phyloP scores from a whole-genome alignment of 2,113 vertebrate genomes.

The Caretta caretta region DNA sequence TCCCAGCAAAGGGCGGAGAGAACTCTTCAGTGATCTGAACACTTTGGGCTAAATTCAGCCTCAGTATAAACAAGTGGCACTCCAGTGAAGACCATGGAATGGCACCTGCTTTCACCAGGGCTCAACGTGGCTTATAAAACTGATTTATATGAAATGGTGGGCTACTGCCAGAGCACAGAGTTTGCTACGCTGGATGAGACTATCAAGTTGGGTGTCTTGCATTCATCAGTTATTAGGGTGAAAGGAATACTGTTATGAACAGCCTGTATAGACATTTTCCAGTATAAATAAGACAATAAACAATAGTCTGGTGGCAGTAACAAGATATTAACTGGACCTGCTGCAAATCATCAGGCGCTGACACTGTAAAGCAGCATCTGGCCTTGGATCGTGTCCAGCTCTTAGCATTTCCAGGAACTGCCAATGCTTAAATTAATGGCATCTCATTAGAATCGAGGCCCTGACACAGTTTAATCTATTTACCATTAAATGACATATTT shows the following conservation, averaged over 20 bases:
- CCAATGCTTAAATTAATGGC: conserved; percentile 30
- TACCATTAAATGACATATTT: background rate
- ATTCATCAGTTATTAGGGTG: background rate
- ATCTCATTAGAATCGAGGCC: background rate
- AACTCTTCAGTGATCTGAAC: rapidly evolving
- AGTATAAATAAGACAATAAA: background rate
- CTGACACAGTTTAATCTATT: conserved; percentile 2
- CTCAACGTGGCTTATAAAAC: background rate
- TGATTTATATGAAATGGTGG: background rate
- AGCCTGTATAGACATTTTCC: background rate
- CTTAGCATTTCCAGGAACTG: conserved; percentile 23
- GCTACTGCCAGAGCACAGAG: background rate
- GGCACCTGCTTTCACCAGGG: background rate
- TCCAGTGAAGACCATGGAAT: background rate
- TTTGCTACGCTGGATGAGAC: background rate
- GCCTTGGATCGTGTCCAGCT: background rate
- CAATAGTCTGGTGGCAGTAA: background rate
- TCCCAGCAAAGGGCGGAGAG: background rate
- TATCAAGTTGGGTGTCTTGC: background rate
- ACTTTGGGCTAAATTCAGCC: background rate
- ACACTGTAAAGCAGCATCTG: background rate
- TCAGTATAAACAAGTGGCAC: background rate
- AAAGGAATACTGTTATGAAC: background rate
- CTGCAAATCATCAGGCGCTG: background rate
- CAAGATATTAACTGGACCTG: background rate